A percentile compares a stretch with the other conserved stretches of the same genome.
phyloP scores from a whole-genome alignment of 2,888 invertebrate species.

The Temnothorax unifasciatus region DNA sequence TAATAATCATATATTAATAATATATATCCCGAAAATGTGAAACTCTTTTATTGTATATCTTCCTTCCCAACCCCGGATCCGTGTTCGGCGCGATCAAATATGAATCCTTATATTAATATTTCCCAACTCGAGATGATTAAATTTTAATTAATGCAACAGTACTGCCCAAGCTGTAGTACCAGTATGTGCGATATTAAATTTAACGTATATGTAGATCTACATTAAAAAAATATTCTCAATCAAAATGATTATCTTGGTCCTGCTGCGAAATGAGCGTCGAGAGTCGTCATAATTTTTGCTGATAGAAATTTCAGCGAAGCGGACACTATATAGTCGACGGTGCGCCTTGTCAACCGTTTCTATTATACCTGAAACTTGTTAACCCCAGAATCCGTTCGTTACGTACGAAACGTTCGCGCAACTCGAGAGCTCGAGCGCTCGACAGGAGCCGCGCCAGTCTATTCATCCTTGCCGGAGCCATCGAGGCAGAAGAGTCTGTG shows the following conservation, averaged over 20 bases:
- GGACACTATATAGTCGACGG: not conserved
- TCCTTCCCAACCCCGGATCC: not conserved
- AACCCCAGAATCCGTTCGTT: slow-evolving; percentile 50
- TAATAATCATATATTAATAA: slow-evolving; percentile 36
- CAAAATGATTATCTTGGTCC: slow-evolving; percentile 1
- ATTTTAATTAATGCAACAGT: slow-evolving; percentile 49
- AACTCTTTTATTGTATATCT: slow-evolving; percentile 35
- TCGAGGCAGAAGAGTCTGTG: slow-evolving; percentile 64
- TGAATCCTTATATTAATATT: slow-evolving; percentile 50
- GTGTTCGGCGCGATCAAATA: slow-evolving; percentile 25
- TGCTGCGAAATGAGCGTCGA: not conserved
- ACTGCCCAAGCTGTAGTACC: not conserved
- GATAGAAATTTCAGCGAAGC: slow-evolving; percentile 33
- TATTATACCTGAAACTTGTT: slow-evolving; percentile 44
- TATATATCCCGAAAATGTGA: slow-evolving; percentile 15
- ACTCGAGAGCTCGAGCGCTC: slow-evolving; percentile 42
- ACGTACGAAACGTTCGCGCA: slow-evolving; percentile 31
- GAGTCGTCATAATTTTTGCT: slow-evolving; percentile 21
- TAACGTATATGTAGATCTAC: too few species aligned
- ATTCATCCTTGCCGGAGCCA: slow-evolving; percentile 56
- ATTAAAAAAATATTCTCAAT: not conserved
- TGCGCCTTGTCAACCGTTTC: slow-evolving; percentile 22
- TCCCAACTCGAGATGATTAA: slow-evolving; percentile 34
- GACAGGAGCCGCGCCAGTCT: slow-evolving; percentile 33
- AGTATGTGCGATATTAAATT: slow-evolving; percentile 7